Conservation (phyloP, 1,140 invertebrate species). For the Microplitis mediator region DNA sequence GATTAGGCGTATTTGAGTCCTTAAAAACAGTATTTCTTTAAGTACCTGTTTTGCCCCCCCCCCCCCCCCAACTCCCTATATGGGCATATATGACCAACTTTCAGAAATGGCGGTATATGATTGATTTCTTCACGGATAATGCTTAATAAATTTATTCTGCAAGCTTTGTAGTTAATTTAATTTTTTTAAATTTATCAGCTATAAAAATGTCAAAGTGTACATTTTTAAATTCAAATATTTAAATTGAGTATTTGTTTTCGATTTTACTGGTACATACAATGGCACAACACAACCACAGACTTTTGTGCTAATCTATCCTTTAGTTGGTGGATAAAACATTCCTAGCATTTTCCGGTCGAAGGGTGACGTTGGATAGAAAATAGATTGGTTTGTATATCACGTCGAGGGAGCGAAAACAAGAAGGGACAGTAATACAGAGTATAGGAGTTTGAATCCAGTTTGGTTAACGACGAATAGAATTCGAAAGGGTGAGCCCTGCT, state of each 20-base stretch:
- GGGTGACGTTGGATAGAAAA: conserved; percentile 18
- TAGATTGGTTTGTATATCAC: conserved; percentile 13
- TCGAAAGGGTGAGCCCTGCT: neutral
- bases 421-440: neutral
- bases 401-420: conserved; percentile 1
- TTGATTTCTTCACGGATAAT: too few relatives aligned
- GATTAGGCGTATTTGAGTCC: too few relatives aligned
- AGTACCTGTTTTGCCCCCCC: too few relatives aligned
- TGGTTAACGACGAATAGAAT: conserved; percentile 12
- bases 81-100: too few relatives aligned
- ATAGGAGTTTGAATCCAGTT: conserved; percentile 11
- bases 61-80: too few relatives aligned
- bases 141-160: neutral
- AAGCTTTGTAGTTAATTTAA: neutral
- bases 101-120: too few relatives aligned
- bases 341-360: conserved; percentile 13
- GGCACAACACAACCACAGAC: neutral
- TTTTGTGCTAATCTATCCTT: conserved; percentile 4
- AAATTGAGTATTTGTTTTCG: neutral
- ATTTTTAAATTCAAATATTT: neutral
- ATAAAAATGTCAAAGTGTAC: neutral
- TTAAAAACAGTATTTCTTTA: too few relatives aligned
- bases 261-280: neutral
- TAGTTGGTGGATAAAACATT: conserved; percentile 14
- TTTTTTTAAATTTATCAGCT: neutral